Evolutionary conservation across 2,113 vertebrate genomes (phyloP).

Genomic region (Ceyx melanurus): DNA sequence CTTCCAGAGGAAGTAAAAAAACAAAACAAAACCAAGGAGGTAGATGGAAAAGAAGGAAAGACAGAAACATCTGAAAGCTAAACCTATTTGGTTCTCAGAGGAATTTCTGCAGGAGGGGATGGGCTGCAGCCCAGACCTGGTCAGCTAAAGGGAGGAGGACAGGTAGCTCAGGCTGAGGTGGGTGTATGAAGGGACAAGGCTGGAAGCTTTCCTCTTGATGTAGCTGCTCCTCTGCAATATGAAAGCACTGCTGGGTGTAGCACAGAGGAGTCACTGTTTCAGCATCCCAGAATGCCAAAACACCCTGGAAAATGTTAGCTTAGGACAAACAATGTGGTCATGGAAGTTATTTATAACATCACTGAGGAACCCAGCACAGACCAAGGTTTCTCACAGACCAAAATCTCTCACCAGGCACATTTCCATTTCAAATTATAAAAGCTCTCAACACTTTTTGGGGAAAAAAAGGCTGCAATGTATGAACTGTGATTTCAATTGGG

Average conservation of each 20-base stretch:
- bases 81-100: not conserved
- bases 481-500: not conserved
- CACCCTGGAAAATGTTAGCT: not conserved
- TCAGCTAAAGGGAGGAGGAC: not conserved
- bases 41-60: not conserved
- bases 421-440: not conserved
- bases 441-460: not conserved
- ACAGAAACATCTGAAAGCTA: not conserved
- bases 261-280: not conserved
- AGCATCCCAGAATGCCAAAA: not conserved
- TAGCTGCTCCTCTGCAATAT: not conserved
- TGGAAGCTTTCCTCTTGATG: not conserved
- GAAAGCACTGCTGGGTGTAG: accelerated
- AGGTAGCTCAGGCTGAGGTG: not conserved
- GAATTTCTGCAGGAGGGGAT: not conserved
- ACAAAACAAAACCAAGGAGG: not conserved
- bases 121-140: not conserved
- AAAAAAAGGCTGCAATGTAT: not conserved
- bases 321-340: not conserved
- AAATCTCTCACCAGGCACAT: not conserved
- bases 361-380: not conserved
- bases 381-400: not conserved
- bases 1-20: not conserved
- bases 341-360: not conserved
- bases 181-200: not conserved